phyloP scores from a whole-genome alignment of 1,140 invertebrate species.

The Danaus melanippus region DNA sequence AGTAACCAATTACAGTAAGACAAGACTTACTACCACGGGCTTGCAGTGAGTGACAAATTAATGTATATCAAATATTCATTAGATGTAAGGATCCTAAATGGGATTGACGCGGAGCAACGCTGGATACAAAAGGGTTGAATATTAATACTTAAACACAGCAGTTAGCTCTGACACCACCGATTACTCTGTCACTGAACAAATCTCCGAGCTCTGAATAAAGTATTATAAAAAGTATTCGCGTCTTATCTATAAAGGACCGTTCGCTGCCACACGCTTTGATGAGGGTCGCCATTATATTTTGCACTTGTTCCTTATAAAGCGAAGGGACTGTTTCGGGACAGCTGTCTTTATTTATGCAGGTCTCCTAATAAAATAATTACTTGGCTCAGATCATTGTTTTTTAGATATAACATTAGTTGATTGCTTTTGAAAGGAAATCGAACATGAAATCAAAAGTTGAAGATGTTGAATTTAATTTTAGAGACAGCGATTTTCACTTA shows the following conservation, averaged over 20 bases:
- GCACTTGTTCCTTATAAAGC: constrained; percentile 23
- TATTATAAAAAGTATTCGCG: constrained; percentile 64
- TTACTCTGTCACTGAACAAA: constrained; percentile 66
- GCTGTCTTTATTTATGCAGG: constrained; percentile 11
- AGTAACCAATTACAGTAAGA: too few species aligned
- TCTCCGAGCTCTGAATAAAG: constrained; percentile 65
- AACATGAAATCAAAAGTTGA: too few species aligned
- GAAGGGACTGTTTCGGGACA: constrained; percentile 12
- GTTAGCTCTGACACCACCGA: constrained; percentile 57
- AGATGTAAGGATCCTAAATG: constrained; percentile 38
- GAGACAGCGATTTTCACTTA: too few species aligned
- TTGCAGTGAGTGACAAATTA: constrained; percentile 57
- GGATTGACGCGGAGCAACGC: constrained; percentile 54
- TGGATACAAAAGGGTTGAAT: constrained; percentile 62
- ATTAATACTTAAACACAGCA: constrained; percentile 65
- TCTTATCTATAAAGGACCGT: constrained; percentile 50
- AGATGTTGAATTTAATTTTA: too few species aligned
- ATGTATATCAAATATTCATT: constrained; percentile 65
- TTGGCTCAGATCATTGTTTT: too few species aligned
- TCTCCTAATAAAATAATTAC: constrained; percentile 1
- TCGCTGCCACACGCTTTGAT: constrained; percentile 41
- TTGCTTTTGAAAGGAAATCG: too few species aligned
- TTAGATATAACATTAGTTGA: too few species aligned
- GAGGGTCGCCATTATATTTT: constrained; percentile 45
- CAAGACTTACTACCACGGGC: constrained; percentile 22